These are phyloP conservation scores for Pseudomyrmex flavicornis DNA, from an alignment of 1,140 invertebrate genomes.

Conservation along the genomic window DNA sequence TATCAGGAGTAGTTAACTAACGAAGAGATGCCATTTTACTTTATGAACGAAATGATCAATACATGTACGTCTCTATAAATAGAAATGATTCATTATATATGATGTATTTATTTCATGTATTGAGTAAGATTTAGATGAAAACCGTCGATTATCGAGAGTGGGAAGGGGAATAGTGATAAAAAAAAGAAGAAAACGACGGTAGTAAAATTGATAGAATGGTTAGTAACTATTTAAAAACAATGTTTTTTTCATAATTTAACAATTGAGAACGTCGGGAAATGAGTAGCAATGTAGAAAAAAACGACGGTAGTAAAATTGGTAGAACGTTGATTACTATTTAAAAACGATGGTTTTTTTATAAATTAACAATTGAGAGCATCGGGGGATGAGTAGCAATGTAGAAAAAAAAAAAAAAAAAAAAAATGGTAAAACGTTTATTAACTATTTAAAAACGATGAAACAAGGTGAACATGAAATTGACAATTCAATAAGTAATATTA, in stretches of 20 bases:
- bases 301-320: no score
- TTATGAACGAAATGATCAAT: no score
- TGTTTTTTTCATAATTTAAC: constrained; percentile 37
- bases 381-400: neutral
- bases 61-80: no score
- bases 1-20: no score
- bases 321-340: neutral
- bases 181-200: constrained; percentile 64
- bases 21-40: no score
- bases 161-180: neutral
- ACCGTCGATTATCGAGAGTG: no score
- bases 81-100: no score
- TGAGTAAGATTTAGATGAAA: no score
- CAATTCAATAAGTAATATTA: constrained; percentile 85
- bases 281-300: no score
- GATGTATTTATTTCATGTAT: no score
- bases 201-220: constrained; percentile 85
- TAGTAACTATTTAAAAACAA: constrained; percentile 85
- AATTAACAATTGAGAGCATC: neutral
- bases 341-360: neutral
- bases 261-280: no score
- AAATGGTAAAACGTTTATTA: constrained; percentile 84
- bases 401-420: no score
- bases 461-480: constrained; percentile 85
- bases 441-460: constrained; percentile 85